Conservation (phyloP, 2,797 vertebrate species). For the Melanotaenia pygmaea region DNA sequence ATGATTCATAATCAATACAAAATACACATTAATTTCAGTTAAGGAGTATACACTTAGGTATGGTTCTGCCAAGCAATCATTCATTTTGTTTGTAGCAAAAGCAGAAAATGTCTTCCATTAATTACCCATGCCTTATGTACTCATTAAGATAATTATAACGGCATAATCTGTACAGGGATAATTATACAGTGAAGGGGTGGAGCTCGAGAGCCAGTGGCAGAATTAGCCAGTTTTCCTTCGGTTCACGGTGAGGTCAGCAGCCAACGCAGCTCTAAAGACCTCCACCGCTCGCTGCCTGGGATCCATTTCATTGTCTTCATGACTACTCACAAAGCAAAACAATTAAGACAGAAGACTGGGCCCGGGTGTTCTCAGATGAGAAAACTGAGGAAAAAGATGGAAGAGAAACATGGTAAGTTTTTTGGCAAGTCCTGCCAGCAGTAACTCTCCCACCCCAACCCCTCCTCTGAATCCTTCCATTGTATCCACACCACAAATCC, state of each 20-base stretch:
- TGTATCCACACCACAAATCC: constrained; percentile 74
- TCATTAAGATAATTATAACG: constrained; percentile 71
- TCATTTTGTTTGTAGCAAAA: constrained; percentile 45
- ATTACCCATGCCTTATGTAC: constrained; percentile 53
- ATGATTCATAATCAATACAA: background rate
- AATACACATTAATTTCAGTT: background rate
- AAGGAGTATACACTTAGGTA: constrained; percentile 13
- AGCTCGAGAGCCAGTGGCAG: constrained; percentile 52
- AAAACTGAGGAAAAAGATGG: constrained; percentile 56
- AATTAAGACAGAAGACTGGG: constrained; percentile 62
- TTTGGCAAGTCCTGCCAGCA: constrained; percentile 46
- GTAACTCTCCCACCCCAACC: constrained; percentile 53
- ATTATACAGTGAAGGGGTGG: constrained; percentile 67
- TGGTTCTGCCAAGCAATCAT: background rate
- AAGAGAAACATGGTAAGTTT: constrained; percentile 61
- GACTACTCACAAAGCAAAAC: constrained; percentile 71
- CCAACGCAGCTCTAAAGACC: constrained; percentile 57
- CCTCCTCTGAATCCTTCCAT: constrained; percentile 74
- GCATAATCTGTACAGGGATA: constrained; percentile 56
- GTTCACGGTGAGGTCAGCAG: constrained; percentile 77
- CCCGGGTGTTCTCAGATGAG: constrained; percentile 60
- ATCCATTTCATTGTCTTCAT: constrained; percentile 65
- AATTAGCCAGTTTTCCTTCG: constrained; percentile 66
- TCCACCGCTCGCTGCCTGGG: constrained; percentile 54
- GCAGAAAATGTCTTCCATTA: constrained; percentile 53